Base-by-base conservation (phyloP, 2,888 invertebrate genomes). In the Drosophila eohydei region DNA sequence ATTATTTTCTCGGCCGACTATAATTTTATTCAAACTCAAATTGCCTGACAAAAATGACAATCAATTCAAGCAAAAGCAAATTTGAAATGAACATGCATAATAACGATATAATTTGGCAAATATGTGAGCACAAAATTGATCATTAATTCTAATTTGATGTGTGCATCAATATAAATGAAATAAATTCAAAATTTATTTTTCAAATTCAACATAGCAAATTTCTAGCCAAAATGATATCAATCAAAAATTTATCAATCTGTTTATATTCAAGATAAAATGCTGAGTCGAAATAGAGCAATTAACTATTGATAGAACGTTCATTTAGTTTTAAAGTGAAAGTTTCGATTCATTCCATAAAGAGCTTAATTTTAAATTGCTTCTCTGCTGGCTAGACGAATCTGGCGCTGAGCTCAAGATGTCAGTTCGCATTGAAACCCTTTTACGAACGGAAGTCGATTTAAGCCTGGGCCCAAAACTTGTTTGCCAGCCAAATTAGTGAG, bases 401-500 rank as follows among this genome's bases (percentile, higher is more conserved):
- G 55, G 40, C 44, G 26, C 56, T 32, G 34, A 72, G 48, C 41
- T 63, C 5, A 43, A 57, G 51, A 12, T 69, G 55, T 59, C 59
- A 40, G 30, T 52, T 59, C 16, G 16, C 36, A 58, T 43, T 26
- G n/a, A 32, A 21, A 11, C 9, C 36, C n/a, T 38, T 55, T 21
- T 40, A 11, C 44, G 28, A 64, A 34, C 43, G 56, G 54, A 61
- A 55, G 59, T 58, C 40, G 44, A 7, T 59, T 66, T 59, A 56
- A 75, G 56, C 34, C 55, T 21, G 44, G 28, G 2, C 44, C 48
- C 43, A 14, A 57, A 74, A 14, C n/a, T 4, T 57, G 59, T 55
- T 67, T 50, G 36, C 52, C 7, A 36, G 36, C 52, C 46, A 61
- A 76, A 65, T 77, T 72, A 73, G 73, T 57, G 60, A 50, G 52